These are phyloP conservation scores for Phoxinus dragarum DNA, from an alignment of 2,797 vertebrate species.

Conservation along the genomic window DNA sequence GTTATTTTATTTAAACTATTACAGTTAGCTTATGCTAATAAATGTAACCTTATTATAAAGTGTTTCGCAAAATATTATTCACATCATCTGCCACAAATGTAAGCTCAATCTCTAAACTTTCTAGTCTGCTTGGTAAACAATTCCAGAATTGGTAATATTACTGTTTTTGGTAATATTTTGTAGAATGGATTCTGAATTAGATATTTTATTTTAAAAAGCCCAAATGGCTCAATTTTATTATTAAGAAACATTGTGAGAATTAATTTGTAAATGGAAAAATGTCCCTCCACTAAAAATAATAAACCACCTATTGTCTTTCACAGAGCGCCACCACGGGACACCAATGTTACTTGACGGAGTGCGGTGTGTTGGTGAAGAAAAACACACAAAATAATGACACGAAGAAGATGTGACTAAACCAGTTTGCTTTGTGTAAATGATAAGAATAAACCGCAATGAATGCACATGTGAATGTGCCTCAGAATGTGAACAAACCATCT, in stretches of 20 bases:
- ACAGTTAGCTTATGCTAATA: not conserved
- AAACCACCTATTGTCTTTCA: not conserved
- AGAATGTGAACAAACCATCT: slow-evolving; percentile 6
- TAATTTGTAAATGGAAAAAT: not conserved
- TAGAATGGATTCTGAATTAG: not conserved
- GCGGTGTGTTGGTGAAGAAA: slow-evolving; percentile 82
- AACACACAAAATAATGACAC: slow-evolving; percentile 81
- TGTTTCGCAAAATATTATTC: not conserved
- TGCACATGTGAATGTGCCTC: not conserved
- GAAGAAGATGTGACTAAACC: slow-evolving; percentile 80
- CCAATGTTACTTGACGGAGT: slow-evolving; percentile 91
- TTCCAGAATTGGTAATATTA: not conserved
- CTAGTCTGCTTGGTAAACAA: not conserved
- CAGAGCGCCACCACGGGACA: slow-evolving; percentile 89
- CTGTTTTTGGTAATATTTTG: not conserved
- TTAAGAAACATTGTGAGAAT: not conserved
- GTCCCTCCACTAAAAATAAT: not conserved
- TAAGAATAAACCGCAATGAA: slow-evolving; percentile 15
- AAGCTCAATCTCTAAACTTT: not conserved
- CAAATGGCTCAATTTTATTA: not conserved
- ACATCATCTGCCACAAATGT: not conserved
- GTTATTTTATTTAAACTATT: not conserved
- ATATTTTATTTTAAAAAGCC: not conserved
- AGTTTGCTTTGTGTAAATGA: not conserved
- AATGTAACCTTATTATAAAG: not conserved